Evolutionary conservation across 2,888 invertebrate genomes (phyloP).

Genomic region (Autographa pulchrina): DNA sequence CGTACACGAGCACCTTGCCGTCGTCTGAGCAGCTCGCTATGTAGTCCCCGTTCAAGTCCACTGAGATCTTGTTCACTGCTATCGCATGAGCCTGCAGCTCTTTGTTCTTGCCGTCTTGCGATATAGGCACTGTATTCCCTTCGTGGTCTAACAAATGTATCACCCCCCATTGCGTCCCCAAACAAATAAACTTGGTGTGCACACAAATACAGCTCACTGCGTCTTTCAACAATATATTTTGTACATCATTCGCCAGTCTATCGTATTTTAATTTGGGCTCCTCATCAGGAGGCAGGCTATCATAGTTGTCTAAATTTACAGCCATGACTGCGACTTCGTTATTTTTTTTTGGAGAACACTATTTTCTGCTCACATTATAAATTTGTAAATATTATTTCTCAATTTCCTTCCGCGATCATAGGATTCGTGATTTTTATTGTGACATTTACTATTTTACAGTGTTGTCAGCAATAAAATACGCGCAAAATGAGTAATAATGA

Average conservation of each 20-base stretch:
- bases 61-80: slow-evolving; percentile 98
- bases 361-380: slow-evolving; percentile 45
- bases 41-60: slow-evolving; percentile 98
- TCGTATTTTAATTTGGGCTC: slow-evolving; percentile 98
- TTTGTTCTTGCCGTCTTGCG: slow-evolving; percentile 90
- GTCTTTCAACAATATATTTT: slow-evolving; percentile 94
- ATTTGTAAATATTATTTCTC: slow-evolving; percentile 22
- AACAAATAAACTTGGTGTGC: slow-evolving; percentile 97
- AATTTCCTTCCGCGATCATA: slow-evolving; percentile 39
- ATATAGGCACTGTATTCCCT: slow-evolving; percentile 92
- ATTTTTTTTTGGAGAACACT: slow-evolving; percentile 11
- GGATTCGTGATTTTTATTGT: slow-evolving; percentile 34
- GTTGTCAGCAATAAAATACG: slow-evolving; percentile 8
- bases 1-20: slow-evolving; percentile 95
- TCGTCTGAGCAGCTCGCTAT: slow-evolving; percentile 98
- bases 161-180: slow-evolving; percentile 97
- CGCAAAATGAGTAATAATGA: no score
- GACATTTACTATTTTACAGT: slow-evolving; percentile 10
- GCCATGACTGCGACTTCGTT: slow-evolving; percentile 70
- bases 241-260: slow-evolving; percentile 96
- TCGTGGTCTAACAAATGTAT: slow-evolving; percentile 97
- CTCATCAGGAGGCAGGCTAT: slow-evolving; percentile 83
- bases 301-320: slow-evolving; percentile 82
- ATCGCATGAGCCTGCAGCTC: slow-evolving; percentile 95
- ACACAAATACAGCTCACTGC: slow-evolving; percentile 97